phyloP scores from a whole-genome alignment of 2,888 invertebrate species.

The Cheilosia grossa region DNA sequence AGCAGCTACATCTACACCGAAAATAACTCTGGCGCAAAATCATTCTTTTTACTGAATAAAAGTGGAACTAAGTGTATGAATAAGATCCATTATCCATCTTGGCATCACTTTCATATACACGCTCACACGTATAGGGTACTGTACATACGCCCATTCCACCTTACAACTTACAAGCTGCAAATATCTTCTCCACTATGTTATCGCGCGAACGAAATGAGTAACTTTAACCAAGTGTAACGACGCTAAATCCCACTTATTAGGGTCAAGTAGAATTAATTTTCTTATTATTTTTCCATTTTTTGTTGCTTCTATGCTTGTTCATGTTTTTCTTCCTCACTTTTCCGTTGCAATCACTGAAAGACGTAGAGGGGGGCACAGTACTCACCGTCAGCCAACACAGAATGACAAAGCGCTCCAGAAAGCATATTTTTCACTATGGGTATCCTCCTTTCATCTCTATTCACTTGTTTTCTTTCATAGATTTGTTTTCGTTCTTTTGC shows the following conservation, averaged over 20 bases:
- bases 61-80: constrained; percentile 52
- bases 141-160: constrained; percentile 6
- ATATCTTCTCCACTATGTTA: constrained; percentile 3
- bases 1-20: constrained; percentile 36
- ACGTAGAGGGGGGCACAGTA: background rate
- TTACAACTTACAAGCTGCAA: background rate
- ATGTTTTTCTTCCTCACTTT: constrained; percentile 23
- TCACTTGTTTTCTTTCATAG: constrained; percentile 9
- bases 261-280: constrained; percentile 68
- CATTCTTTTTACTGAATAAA: constrained; percentile 35
- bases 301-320: constrained; percentile 6
- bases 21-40: constrained; percentile 35
- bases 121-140: constrained; percentile 3
- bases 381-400: constrained; percentile 7
- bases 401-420: constrained; percentile 47
- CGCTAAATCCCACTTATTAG: constrained; percentile 61
- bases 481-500: constrained; percentile 30
- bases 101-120: constrained; percentile 19
- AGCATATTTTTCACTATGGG: constrained; percentile 24
- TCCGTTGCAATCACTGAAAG: constrained; percentile 26
- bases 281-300: constrained; percentile 27
- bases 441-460: constrained; percentile 29
- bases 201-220: constrained; percentile 30
- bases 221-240: constrained; percentile 60
- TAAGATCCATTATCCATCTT: constrained; percentile 48